These are phyloP conservation scores for Brachionichthys hirsutus DNA, from an alignment of 2,113 vertebrate genomes.

Conservation along the genomic window DNA sequence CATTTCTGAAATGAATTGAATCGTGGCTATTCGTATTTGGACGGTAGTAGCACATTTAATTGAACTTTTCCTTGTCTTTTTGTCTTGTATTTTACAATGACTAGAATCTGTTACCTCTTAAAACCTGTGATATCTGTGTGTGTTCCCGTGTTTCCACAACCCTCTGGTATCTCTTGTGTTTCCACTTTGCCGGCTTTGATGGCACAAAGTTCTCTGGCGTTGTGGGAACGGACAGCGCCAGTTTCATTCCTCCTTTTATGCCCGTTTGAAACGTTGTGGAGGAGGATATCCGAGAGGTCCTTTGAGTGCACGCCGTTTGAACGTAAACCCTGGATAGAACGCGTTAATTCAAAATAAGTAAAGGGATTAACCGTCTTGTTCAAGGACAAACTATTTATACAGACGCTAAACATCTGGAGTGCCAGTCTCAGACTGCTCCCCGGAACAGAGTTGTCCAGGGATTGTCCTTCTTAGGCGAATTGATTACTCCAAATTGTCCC, in stretches of 20 bases:
- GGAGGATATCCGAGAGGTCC: slow-evolving; percentile 40
- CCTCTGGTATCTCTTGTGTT: slow-evolving; percentile 60
- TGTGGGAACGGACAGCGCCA: slow-evolving; percentile 40
- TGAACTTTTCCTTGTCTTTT: no score
- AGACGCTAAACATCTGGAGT: not conserved
- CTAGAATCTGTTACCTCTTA: slow-evolving; percentile 44
- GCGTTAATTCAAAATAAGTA: slow-evolving; percentile 5
- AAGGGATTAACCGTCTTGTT: slow-evolving; percentile 26
- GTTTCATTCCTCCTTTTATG: slow-evolving; percentile 54
- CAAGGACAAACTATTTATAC: slow-evolving; percentile 35
- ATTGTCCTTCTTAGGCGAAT: not conserved
- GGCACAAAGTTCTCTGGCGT: slow-evolving; percentile 40
- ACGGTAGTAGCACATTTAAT: no score
- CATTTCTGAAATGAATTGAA: no score
- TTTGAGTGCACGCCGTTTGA: slow-evolving; percentile 36
- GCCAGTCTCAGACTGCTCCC: no score
- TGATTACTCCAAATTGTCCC: no score
- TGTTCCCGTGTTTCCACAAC: slow-evolving; percentile 55
- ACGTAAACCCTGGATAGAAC: slow-evolving; percentile 37
- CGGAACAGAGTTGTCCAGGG: no score
- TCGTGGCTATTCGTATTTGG: no score
- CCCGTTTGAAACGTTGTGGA: slow-evolving; percentile 48
- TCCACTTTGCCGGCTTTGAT: slow-evolving; percentile 64
- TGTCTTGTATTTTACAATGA: slow-evolving; percentile 18
- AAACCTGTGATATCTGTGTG: slow-evolving; percentile 56